phyloP scores from a whole-genome alignment of 2,113 vertebrate species.

The Hucho hucho region DNA sequence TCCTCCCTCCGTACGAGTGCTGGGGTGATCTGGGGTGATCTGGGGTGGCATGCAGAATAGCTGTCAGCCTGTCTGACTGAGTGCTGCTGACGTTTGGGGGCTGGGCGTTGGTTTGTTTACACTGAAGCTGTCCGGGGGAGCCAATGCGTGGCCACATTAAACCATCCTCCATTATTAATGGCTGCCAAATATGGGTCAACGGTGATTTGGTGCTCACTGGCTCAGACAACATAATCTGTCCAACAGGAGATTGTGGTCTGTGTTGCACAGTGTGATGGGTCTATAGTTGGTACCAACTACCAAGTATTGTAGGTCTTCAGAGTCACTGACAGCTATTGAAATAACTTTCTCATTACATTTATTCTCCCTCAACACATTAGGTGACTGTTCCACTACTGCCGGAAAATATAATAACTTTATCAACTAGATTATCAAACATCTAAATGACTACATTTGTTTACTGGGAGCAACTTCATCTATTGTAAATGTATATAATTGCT shows the following conservation, averaged over 20 bases:
- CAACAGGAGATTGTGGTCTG: background rate
- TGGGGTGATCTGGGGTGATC: no score
- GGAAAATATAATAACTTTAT: no score
- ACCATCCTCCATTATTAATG: conserved; percentile 41
- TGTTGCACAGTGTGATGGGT: background rate
- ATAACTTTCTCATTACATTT: no score
- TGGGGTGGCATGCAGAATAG: background rate
- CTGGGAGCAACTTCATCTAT: no score
- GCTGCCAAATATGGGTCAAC: conserved; percentile 22
- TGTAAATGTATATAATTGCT: no score
- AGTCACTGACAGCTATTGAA: background rate
- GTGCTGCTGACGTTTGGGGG: background rate
- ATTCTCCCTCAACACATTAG: no score
- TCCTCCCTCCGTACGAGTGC: no score
- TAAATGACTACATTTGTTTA: no score
- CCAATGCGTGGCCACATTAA: conserved; percentile 43
- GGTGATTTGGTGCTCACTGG: conserved; percentile 6
- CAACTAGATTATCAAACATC: no score
- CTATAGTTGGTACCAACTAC: background rate
- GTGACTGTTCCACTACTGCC: no score
- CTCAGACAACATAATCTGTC: background rate
- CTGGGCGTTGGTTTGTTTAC: background rate
- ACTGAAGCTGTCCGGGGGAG: conserved; percentile 18
- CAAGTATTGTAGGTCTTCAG: background rate
- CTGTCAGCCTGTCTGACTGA: background rate